Conservation (phyloP, 2,888 invertebrate genomes). For the Didymodactylos carnosus region DNA sequence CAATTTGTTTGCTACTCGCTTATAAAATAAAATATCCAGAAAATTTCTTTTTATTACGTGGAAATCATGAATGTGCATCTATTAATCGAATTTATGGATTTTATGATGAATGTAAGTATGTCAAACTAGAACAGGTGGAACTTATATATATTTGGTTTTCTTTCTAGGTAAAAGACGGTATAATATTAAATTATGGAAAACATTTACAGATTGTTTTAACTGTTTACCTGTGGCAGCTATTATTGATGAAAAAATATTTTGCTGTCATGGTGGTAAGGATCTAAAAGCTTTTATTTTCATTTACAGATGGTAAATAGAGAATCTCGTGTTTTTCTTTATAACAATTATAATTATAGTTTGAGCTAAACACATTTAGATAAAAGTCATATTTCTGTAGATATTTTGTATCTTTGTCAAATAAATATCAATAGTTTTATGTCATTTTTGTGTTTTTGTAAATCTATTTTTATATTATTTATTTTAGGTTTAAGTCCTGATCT, state of each 20-base stretch:
- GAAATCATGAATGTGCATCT: constrained; percentile 42
- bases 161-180: constrained; percentile 94
- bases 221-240: constrained; percentile 95
- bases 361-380: too few relatives aligned
- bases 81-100: constrained; percentile 64
- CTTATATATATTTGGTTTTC: too few relatives aligned
- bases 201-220: constrained; percentile 98
- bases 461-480: too few relatives aligned
- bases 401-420: too few relatives aligned
- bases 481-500: constrained; percentile 71
- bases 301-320: too few relatives aligned
- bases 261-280: constrained; percentile 56
- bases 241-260: constrained; percentile 61
- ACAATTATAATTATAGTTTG: too few relatives aligned
- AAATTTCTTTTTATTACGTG: constrained; percentile 45
- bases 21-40: constrained; percentile 80
- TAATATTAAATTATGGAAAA: constrained; percentile 98
- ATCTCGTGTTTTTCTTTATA: too few relatives aligned
- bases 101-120: constrained; percentile 48
- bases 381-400: too few relatives aligned
- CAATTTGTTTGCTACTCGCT: constrained; percentile 63
- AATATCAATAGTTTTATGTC: too few relatives aligned
- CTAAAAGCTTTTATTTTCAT: too few relatives aligned
- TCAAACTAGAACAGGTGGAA: too few relatives aligned
- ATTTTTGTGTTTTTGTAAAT: too few relatives aligned